These are phyloP conservation scores for Tetheella fluctuosa DNA, from an alignment of 2,888 invertebrate species.

Conservation along the genomic window DNA sequence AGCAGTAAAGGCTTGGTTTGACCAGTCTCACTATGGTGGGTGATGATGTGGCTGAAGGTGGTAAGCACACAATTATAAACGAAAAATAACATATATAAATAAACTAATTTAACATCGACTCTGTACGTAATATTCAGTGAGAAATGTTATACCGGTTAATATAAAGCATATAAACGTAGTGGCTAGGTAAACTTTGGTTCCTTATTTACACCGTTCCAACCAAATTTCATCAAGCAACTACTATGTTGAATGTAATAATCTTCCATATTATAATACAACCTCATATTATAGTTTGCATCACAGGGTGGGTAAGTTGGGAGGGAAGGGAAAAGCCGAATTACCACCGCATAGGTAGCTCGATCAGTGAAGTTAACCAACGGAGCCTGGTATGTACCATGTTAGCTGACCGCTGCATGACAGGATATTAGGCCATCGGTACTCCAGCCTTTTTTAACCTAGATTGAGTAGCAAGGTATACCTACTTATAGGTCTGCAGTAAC, in stretches of 20 bases:
- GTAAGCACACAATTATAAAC: too few species aligned
- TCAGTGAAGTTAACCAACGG: neutral
- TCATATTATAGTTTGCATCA: slow-evolving; percentile 42
- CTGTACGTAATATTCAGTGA: neutral
- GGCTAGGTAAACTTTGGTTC: neutral
- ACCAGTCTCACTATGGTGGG: too few species aligned
- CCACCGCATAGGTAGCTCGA: neutral
- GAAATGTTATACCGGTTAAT: neutral
- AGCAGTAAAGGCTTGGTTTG: too few species aligned
- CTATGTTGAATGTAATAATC: neutral
- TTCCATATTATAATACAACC: slow-evolving; percentile 31
- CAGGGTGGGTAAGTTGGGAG: slow-evolving; percentile 44
- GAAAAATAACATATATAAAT: too few species aligned
- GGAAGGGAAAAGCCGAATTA: slow-evolving; percentile 21
- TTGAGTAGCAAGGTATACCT: too few species aligned
- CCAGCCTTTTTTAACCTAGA: too few species aligned
- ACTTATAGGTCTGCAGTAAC: too few species aligned
- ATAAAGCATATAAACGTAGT: neutral
- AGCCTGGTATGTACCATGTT: neutral
- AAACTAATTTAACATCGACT: neutral
- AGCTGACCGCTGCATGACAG: neutral
- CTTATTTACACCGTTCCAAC: neutral
- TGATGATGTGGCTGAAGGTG: too few species aligned
- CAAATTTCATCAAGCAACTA: slow-evolving; percentile 1
- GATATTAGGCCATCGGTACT: too few species aligned